Evolutionary conservation across 1,140 invertebrate genomes (phyloP).

Genomic region (Amyelois transitella): DNA sequence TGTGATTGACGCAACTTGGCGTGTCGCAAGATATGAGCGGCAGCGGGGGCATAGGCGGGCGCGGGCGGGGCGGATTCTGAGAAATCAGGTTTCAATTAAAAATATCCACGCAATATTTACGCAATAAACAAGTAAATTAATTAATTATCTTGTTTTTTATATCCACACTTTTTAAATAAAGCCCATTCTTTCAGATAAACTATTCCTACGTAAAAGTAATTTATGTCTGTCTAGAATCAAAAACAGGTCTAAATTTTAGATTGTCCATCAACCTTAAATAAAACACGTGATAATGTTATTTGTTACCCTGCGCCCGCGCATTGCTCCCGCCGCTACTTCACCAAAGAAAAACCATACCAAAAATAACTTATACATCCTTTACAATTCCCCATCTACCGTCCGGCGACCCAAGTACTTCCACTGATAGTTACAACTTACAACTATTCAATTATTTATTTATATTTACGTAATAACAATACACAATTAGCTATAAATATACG

Average conservation of each 20-base stretch:
- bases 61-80: neutral
- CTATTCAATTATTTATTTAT: conserved; percentile 73
- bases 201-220: too few relatives aligned
- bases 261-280: too few relatives aligned
- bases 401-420: conserved; percentile 54
- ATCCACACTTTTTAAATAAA: too few relatives aligned
- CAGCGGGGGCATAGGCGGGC: neutral
- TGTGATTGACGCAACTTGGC: too few relatives aligned
- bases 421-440: conserved; percentile 71
- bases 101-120: too few relatives aligned
- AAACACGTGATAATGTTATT: too few relatives aligned
- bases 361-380: conserved; percentile 53
- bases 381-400: conserved; percentile 41
- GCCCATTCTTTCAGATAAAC: too few relatives aligned
- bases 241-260: too few relatives aligned
- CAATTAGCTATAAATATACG: conserved; percentile 74
- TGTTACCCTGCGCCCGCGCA: conserved; percentile 7
- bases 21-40: neutral
- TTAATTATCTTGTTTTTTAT: too few relatives aligned
- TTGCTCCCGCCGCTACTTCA: conserved; percentile 14
- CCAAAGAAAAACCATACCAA: conserved; percentile 33
- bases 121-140: too few relatives aligned
- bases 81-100: too few relatives aligned
- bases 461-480: conserved; percentile 73
- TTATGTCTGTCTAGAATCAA: too few relatives aligned